Base-by-base conservation (phyloP, 1,140 invertebrate species). In the Maconellicoccus hirsutus region DNA sequence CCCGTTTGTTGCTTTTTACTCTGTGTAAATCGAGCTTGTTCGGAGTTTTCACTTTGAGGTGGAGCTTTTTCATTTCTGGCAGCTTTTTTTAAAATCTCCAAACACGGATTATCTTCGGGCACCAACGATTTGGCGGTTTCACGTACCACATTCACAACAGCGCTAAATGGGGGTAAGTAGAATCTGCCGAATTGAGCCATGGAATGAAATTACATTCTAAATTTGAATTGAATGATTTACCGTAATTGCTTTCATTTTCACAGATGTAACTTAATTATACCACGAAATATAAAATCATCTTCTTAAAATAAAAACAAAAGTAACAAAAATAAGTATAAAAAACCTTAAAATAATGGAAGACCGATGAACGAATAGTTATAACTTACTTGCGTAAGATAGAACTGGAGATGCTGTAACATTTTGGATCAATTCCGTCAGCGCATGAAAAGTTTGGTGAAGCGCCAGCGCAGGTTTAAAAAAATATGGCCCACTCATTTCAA, bases 101-200 rank as follows among this genome's bases (percentile, higher is more conserved):
- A 78, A 70, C 82, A 84, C 0, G 81, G 81, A 63, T 80, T 81
- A 70, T 86, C 87, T 27, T 89, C 86, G 25, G 91, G 91, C 78
- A 91, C 85, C 75, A 87, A 84, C 74, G 89, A 86, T 72, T 88
- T 85, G 29, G 91, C 82, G 21, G 89, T 89, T 78, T 91, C 89
- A 84, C 89, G 86, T 1, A 88, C 87, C 70, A 91, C 89, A 77
- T 89, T 89, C 73, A 91, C 77, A 19, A 87, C 86, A 76, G 89
- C 89, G 75, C 84, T 83, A 61, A 91, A 77, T 27, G 88, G 87
- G 16, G 90, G 90, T 74, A 89, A 80, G 69, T 80, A 82, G 71
- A 85, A 83, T 73, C 84, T 82, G 26, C 84, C 83, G 71, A 89
- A 83, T 74, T 82, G 78, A 70, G 83, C 81, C 84, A 86, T 86